Evolutionary conservation across 2,888 invertebrate species (phyloP).

Genomic region (Cataglyphis albicans): DNA sequence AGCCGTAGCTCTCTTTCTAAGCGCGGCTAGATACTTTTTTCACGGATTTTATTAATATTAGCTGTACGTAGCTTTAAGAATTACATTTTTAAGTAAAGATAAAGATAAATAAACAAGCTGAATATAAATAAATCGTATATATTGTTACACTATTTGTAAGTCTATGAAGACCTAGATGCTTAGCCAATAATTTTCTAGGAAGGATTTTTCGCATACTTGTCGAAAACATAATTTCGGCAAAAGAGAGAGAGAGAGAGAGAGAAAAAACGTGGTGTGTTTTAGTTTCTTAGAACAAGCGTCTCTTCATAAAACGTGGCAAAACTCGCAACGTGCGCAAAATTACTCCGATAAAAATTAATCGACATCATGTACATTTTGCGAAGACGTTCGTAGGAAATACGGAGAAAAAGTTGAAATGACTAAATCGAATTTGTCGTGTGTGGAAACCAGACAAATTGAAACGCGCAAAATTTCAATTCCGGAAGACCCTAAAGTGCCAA

Average conservation of each 20-base stretch:
- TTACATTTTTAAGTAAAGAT: conserved; percentile 47
- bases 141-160: conserved; percentile 55
- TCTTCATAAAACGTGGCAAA: background rate
- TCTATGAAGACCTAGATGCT: conserved; percentile 54
- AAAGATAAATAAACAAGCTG: conserved; percentile 33
- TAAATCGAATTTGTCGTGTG: background rate
- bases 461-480: conserved; percentile 18
- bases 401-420: background rate
- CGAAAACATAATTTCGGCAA: conserved; percentile 6
- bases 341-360: conserved; percentile 11
- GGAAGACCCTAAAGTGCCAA: conserved; percentile 44
- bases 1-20: conserved; percentile 33
- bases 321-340: background rate
- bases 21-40: conserved; percentile 66
- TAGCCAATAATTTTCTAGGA: conserved; percentile 73
- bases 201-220: conserved; percentile 65
- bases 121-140: conserved; percentile 41
- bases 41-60: conserved; percentile 73
- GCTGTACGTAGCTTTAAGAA: conserved; percentile 49
- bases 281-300: conserved; percentile 2
- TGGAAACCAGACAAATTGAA: background rate
- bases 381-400: background rate
- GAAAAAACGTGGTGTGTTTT: background rate
- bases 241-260: background rate
- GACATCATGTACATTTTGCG: background rate